Evolutionary conservation across 30 jellyfish, hydroid and myxozoan species (phyloP).

Genomic region (Pseudorhiza aurosa): DNA sequence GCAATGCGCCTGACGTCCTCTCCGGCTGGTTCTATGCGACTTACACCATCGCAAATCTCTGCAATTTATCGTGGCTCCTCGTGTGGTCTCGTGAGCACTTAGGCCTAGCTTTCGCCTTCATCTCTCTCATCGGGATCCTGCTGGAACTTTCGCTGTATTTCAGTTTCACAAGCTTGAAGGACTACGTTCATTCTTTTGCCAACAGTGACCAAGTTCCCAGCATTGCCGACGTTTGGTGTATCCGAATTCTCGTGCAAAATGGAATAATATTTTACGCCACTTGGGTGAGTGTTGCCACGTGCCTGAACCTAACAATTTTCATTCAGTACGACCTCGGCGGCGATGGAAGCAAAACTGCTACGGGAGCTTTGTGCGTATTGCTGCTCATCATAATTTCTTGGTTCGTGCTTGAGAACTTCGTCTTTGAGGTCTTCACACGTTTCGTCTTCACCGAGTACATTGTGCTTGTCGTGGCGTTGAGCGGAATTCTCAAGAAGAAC

Average conservation of each 20-base stretch:
- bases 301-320: slow-evolving; percentile 55
- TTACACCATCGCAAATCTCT: slow-evolving; percentile 48
- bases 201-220: slow-evolving; percentile 1
- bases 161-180: slow-evolving; percentile 38
- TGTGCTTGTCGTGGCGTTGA: slow-evolving; percentile 63
- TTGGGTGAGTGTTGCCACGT: slow-evolving; percentile 75
- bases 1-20: slow-evolving; percentile 68
- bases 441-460: slow-evolving; percentile 65
- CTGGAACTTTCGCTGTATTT: slow-evolving; percentile 54
- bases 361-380: slow-evolving; percentile 48
- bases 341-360: slow-evolving; percentile 37
- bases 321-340: slow-evolving; percentile 36
- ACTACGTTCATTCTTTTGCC: slow-evolving; percentile 22
- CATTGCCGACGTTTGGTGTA: slow-evolving; percentile 73
- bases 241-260: slow-evolving; percentile 66
- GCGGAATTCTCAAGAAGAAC: slow-evolving; percentile 61
- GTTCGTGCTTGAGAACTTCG: slow-evolving; percentile 77
- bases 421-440: slow-evolving; percentile 41
- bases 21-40: slow-evolving; percentile 48
- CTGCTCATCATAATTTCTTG: slow-evolving; percentile 46
- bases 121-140: slow-evolving; percentile 42
- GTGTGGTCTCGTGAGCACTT: slow-evolving; percentile 70
- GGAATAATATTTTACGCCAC: slow-evolving; percentile 74
- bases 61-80: slow-evolving; percentile 60
- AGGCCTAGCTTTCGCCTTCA: slow-evolving; percentile 66